Evolutionary conservation across 2,797 vertebrate species (phyloP).

Genomic region (Poecilia picta): DNA sequence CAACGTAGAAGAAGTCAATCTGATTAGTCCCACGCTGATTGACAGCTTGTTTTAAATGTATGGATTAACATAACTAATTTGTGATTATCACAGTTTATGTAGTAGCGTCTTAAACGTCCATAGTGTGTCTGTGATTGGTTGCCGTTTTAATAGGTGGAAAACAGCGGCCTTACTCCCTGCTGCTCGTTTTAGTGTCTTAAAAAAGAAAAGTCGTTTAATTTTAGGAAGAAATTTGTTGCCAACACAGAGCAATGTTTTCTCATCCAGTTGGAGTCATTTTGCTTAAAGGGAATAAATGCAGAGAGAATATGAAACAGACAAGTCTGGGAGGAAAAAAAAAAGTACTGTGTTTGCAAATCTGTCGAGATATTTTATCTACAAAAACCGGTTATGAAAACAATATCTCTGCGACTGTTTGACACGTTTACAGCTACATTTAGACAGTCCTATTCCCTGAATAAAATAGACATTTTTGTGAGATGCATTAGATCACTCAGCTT

Average conservation of each 20-base stretch:
- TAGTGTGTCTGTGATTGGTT: slow-evolving; percentile 15
- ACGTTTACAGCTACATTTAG: slow-evolving; percentile 22
- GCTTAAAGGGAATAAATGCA: slow-evolving; percentile 60
- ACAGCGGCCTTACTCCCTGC: slow-evolving; percentile 42
- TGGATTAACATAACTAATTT: slow-evolving; percentile 31
- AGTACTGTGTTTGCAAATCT: slow-evolving; percentile 48
- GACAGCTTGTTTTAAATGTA: slow-evolving; percentile 28
- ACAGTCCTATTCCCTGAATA: slow-evolving; percentile 15
- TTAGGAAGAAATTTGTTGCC: slow-evolving; percentile 54
- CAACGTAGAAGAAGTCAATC: slow-evolving; percentile 24
- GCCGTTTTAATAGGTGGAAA: slow-evolving; percentile 35
- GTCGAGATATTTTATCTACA: slow-evolving; percentile 51
- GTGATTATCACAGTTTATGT: slow-evolving; percentile 33
- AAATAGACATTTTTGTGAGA: slow-evolving; percentile 16
- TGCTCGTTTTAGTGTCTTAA: slow-evolving; percentile 39
- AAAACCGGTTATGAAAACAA: slow-evolving; percentile 29
- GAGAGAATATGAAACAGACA: slow-evolving; percentile 64
- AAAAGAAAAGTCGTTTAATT: slow-evolving; percentile 58
- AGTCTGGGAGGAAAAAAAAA: slow-evolving; percentile 36
- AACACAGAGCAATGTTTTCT: slow-evolving; percentile 67
- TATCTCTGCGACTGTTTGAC: slow-evolving; percentile 21
- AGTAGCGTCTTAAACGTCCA: slow-evolving; percentile 21
- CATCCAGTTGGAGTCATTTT: slow-evolving; percentile 64
- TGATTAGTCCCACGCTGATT: slow-evolving; percentile 35
- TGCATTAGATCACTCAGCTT: slow-evolving; percentile 35